Evolutionary conservation across 2,113 vertebrate genomes (phyloP).

Genomic region (Chaetodon auriga): DNA sequence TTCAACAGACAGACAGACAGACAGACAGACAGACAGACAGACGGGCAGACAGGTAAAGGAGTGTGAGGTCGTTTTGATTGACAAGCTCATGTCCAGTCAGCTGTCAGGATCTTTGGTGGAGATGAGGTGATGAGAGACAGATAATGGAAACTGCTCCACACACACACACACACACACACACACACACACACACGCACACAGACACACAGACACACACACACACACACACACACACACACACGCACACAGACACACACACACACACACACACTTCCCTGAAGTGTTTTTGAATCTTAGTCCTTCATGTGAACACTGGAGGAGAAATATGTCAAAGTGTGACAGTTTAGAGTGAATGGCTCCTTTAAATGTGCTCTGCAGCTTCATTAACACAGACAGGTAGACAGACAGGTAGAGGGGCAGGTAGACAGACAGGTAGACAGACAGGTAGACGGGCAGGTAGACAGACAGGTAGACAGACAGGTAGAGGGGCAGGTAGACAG

Average conservation of each 20-base stretch:
- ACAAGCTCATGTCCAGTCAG: slow-evolving; percentile 26
- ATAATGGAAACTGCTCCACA: slow-evolving; percentile 36
- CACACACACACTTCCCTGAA: neutral
- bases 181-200: neutral
- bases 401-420: slow-evolving; percentile 10
- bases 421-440: neutral
- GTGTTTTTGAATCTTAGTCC: no score
- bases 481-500: no score
- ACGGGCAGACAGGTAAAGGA: slow-evolving; percentile 10
- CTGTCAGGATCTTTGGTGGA: slow-evolving; percentile 35
- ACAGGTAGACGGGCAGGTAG: neutral
- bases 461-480: no score
- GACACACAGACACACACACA: neutral
- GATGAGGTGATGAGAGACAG: slow-evolving; percentile 47
- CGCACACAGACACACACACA: neutral
- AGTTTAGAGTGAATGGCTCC: neutral
- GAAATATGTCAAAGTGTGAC: neutral
- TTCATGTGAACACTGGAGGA: neutral
- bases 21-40: neutral
- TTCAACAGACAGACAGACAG: neutral
- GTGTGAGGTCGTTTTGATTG: slow-evolving; percentile 31
- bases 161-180: slow-evolving; percentile 29
- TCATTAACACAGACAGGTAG: neutral
- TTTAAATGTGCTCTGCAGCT: neutral
- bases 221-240: slow-evolving; percentile 25